Evolutionary conservation across 2,113 vertebrate species (phyloP).

Genomic region (Erythrocercus mccallii): DNA sequence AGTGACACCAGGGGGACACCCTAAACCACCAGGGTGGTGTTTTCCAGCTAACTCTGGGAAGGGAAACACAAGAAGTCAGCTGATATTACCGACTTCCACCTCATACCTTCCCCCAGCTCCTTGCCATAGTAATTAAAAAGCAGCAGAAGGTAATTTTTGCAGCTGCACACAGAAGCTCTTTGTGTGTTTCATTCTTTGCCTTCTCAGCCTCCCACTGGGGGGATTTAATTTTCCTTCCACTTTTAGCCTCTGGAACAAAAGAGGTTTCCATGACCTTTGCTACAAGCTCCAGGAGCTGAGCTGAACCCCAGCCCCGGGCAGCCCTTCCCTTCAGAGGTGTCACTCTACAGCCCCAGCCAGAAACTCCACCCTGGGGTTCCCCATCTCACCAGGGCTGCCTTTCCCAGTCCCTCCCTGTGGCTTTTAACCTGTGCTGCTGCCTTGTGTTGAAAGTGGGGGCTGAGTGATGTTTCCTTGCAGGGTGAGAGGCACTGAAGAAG

Average conservation of each 20-base stretch:
- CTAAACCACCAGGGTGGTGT: neutral
- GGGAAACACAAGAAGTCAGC: neutral
- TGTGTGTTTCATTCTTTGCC: neutral
- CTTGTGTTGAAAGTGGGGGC: neutral
- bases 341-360: neutral
- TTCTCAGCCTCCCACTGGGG: neutral
- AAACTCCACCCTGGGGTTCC: neutral
- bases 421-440: neutral
- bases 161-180: neutral
- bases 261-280: neutral
- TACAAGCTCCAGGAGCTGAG: neutral
- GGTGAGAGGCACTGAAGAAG: neutral
- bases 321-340: neutral
- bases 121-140: neutral
- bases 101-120: neutral
- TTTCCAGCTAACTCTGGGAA: neutral
- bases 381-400: neutral
- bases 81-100: neutral
- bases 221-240: slow-evolving; percentile 22
- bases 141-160: neutral
- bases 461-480: neutral
- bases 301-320: neutral
- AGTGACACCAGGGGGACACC: neutral
- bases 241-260: slow-evolving; percentile 24
- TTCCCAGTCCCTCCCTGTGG: neutral